Percentiles rank a stretch among this genome's conserved stretches.
These are phyloP conservation scores for Calameuta idolon DNA, from an alignment of 2,888 invertebrate species.

Conservation along the genomic window DNA sequence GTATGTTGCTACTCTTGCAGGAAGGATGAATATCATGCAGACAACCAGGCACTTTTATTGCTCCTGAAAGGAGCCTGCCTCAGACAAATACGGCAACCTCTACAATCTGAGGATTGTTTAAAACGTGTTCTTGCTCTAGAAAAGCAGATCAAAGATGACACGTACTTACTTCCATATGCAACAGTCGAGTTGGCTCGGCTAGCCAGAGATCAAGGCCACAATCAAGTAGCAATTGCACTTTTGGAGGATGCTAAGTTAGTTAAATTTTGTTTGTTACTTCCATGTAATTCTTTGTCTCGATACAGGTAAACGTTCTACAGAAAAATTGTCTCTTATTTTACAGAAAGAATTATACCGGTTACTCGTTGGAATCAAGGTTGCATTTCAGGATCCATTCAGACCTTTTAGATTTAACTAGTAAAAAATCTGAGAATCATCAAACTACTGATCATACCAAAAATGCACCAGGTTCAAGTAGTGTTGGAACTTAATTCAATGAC, in stretches of 20 bases:
- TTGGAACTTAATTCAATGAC: neutral
- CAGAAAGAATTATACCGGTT: slow-evolving; percentile 90
- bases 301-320: neutral
- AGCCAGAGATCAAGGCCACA: slow-evolving; percentile 77
- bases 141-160: slow-evolving; percentile 83
- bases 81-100: slow-evolving; percentile 80
- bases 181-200: slow-evolving; percentile 87
- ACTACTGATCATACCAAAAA: neutral
- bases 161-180: slow-evolving; percentile 87
- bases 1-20: slow-evolving; percentile 31
- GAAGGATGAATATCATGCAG: slow-evolving; percentile 71
- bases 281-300: neutral
- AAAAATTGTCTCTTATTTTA: slow-evolving; percentile 36
- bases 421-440: slow-evolving; percentile 42
- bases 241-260: slow-evolving; percentile 87
- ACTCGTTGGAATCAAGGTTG: slow-evolving; percentile 87
- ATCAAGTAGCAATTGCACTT: slow-evolving; percentile 76
- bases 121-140: slow-evolving; percentile 75
- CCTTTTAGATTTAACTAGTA: slow-evolving; percentile 68
- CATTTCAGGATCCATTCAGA: slow-evolving; percentile 91
- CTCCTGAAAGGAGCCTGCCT: slow-evolving; percentile 88
- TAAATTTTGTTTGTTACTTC: slow-evolving; percentile 8
- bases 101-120: slow-evolving; percentile 83
- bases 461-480: neutral
- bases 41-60: slow-evolving; percentile 81